These are phyloP conservation scores for Chloroceryle aenea DNA, from an alignment of 2,113 vertebrate species.

Conservation along the genomic window DNA sequence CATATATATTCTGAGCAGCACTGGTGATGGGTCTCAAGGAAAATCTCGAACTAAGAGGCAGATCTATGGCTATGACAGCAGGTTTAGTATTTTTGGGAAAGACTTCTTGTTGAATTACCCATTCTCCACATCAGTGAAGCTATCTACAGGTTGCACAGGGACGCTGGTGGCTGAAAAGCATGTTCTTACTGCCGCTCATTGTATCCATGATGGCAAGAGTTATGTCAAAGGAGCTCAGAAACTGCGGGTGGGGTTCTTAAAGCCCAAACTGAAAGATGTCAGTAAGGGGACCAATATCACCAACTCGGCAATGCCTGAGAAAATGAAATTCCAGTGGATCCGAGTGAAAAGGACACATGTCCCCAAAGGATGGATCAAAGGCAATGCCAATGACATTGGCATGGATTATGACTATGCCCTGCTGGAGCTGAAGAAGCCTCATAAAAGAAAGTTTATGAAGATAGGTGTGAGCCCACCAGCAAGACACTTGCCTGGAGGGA, in stretches of 20 bases:
- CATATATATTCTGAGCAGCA: constrained; percentile 83
- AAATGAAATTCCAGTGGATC: constrained; percentile 98
- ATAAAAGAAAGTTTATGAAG: constrained; percentile 94
- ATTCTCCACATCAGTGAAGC: constrained; percentile 93
- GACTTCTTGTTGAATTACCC: constrained; percentile 92
- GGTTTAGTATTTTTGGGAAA: constrained; percentile 93
- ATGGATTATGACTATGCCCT: constrained; percentile 99
- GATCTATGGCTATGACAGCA: constrained; percentile 93
- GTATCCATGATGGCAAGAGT: constrained; percentile 94
- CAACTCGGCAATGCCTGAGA: constrained; percentile 68
- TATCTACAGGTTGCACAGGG: constrained; percentile 94
- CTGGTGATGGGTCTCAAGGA: constrained; percentile 1
- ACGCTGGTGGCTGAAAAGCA: constrained; percentile 93
- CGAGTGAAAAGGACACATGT: constrained; percentile 94
- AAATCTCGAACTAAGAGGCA: constrained; percentile 87
- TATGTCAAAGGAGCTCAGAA: constrained; percentile 96
- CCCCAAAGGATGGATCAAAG: constrained; percentile 98
- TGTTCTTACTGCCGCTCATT: constrained; percentile 94
- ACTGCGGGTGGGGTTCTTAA: constrained; percentile 93
- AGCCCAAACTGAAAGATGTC: constrained; percentile 83
- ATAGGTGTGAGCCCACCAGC: constrained; percentile 90
- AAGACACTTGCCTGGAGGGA: constrained; percentile 85
- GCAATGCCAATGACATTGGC: constrained; percentile 93
- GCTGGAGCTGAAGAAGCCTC: constrained; percentile 93
- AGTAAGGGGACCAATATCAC: constrained; percentile 66